These are phyloP conservation scores for Yponomeuta plumbellus DNA, from an alignment of 2,888 invertebrate genomes.

Conservation along the genomic window DNA sequence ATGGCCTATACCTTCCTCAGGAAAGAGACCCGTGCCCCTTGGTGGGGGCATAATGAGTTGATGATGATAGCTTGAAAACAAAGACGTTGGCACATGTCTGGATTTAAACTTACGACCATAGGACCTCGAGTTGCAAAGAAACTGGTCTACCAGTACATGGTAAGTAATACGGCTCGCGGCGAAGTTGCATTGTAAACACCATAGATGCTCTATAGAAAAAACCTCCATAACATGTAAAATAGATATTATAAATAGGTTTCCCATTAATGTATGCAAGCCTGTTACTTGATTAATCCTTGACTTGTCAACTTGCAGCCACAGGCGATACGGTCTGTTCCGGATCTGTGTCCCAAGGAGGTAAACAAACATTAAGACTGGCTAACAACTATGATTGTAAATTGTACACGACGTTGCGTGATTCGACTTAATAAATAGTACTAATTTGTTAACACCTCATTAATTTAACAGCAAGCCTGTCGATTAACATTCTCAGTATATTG, in stretches of 20 bases:
- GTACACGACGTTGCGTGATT: no score
- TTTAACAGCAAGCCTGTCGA: no score
- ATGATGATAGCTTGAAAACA: no score
- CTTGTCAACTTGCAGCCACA: background rate
- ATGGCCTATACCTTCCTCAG: no score
- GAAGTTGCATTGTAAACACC: background rate
- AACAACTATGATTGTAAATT: background rate
- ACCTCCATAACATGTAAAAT: background rate
- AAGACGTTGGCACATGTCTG: no score
- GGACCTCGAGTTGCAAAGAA: background rate
- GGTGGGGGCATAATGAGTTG: no score
- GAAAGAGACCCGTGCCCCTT: no score
- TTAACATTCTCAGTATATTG: no score
- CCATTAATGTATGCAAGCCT: background rate
- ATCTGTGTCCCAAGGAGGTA: background rate
- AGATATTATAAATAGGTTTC: background rate
- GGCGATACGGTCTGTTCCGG: background rate
- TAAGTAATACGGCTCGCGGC: background rate
- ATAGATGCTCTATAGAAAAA: background rate
- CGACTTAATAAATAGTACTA: no score
- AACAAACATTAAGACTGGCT: background rate
- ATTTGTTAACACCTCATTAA: no score
- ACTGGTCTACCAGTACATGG: background rate
- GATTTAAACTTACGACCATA: no score
- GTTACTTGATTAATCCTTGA: constrained; percentile 10